Evolutionary conservation across 1,140 invertebrate species (phyloP), one percentile per base, ranked within the genome.

Genomic region (Antheraea mylitta): DNA sequence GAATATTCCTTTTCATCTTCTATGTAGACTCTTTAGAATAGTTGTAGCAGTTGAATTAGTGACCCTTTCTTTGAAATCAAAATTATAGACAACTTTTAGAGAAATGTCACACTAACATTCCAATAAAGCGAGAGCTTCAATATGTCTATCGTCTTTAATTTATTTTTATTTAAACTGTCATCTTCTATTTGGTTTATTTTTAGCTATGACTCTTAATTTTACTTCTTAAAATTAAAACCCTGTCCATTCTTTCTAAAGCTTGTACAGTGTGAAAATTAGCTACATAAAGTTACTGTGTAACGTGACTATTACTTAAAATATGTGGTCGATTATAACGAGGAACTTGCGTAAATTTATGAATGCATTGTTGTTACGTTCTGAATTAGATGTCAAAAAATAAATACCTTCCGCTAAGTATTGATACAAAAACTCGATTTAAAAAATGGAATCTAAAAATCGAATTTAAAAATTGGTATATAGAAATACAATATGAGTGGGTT

Each of bases 1-100:
- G 90, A 90, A 88, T 90, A 90, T 90, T 88, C 83, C 90, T 90
- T 89, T 90, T 87, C 87, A 92, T 90, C 87, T 90, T 87, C 82
- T 90, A 64, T 58, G 88, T 90, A 90, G 87, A 77, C 74, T 67
- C 84, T 79, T 78, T 91, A 91, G 89, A 81, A 75, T 91, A 91
- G 89, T 80, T 65, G 78, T 91, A 91, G 89, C 74, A 75, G 77
- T 91, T 90, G 87, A 16, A 82, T 80, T 87, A 89, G 85, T 69
- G 73, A 74, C 74, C 82, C 78, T 81, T 70, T 76, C 63, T 77
- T 76, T 75, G 60, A 67, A 59, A 38, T 22, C n/a, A 13, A 13
- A 36, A 63, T 42, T 42, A 13, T 37, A 3, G 61, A 30, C 22
- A 9, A 13, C 22, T 63, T 63, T 63, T 63, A n/a, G 22, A 37